Percentiles rank a stretch among this genome's conserved stretches.
These are phyloP conservation scores for Indicator maculatus DNA, from an alignment of 2,113 vertebrate genomes.

Conservation along the genomic window DNA sequence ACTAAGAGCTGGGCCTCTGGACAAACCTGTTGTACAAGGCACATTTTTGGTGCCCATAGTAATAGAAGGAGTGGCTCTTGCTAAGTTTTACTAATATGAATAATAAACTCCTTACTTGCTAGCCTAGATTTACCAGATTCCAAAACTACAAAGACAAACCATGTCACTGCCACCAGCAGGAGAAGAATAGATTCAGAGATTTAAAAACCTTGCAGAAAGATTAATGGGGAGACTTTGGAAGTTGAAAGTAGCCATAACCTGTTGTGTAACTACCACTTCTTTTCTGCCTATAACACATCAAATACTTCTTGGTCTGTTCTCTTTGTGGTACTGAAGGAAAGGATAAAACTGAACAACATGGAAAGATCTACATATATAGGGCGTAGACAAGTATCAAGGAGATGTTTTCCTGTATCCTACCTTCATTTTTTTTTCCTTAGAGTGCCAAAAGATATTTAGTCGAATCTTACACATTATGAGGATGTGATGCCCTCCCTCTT, in stretches of 20 bases:
- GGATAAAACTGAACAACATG: neutral
- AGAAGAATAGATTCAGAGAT: neutral
- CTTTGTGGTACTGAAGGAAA: neutral
- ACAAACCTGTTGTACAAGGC: neutral
- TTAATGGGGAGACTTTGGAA: neutral
- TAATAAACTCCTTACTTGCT: neutral
- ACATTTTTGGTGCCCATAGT: neutral
- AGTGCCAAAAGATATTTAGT: neutral
- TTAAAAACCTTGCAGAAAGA: neutral
- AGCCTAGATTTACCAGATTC: neutral
- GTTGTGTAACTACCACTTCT: neutral
- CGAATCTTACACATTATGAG: neutral
- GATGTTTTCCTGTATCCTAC: neutral
- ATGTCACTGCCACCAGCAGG: neutral
- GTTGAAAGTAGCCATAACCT: neutral
- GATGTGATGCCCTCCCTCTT: neutral
- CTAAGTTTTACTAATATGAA: neutral
- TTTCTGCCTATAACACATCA: neutral
- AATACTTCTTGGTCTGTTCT: neutral
- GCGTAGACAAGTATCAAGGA: neutral
- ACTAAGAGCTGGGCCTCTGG: neutral
- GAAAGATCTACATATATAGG: neutral
- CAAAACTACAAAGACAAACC: neutral
- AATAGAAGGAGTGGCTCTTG: neutral
- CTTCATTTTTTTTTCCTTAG: neutral